Conservation (phyloP, 2,888 invertebrate species). For the Sturmia bella region DNA sequence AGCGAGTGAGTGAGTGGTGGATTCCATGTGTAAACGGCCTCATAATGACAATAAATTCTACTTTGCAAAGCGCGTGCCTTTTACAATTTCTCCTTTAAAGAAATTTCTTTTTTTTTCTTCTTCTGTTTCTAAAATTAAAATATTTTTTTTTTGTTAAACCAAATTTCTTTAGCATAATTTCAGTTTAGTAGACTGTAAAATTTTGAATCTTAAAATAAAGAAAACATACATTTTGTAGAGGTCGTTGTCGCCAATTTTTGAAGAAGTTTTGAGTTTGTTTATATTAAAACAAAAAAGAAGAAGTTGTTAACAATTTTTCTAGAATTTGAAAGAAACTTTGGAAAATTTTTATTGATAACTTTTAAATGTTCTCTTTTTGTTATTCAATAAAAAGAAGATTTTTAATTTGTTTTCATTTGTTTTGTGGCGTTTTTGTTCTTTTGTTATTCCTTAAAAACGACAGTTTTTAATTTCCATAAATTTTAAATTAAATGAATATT, state of each 20-base stretch:
- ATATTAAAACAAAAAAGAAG: not conserved
- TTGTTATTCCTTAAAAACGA: conserved; percentile 30
- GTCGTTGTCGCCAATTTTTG: conserved; percentile 14
- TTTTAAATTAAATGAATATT: conserved; percentile 63
- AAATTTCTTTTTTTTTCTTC: conserved; percentile 11
- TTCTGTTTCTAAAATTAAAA: conserved; percentile 45
- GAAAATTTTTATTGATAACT: not conserved
- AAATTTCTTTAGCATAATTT: conserved; percentile 26
- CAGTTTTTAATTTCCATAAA: conserved; percentile 66
- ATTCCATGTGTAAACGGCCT: conserved; percentile 20
- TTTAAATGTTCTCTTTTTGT: not conserved
- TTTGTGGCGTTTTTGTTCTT: not conserved
- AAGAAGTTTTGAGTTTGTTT: not conserved
- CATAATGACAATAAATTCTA: conserved; percentile 47
- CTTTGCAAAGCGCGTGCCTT: conserved; percentile 61
- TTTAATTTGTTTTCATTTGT: conserved; percentile 2
- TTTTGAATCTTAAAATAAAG: conserved; percentile 17
- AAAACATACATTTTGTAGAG: conserved; percentile 13
- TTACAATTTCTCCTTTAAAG: conserved; percentile 34
- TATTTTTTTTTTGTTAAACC: not conserved
- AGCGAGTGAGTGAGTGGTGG: conserved; percentile 1
- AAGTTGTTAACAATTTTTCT: not conserved
- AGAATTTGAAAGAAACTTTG: conserved; percentile 15
- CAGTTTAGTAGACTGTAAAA: conserved; percentile 12
- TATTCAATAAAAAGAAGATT: conserved; percentile 24